Base-by-base conservation (phyloP, 2,888 invertebrate genomes). In the Anoncus sp. region DNA sequence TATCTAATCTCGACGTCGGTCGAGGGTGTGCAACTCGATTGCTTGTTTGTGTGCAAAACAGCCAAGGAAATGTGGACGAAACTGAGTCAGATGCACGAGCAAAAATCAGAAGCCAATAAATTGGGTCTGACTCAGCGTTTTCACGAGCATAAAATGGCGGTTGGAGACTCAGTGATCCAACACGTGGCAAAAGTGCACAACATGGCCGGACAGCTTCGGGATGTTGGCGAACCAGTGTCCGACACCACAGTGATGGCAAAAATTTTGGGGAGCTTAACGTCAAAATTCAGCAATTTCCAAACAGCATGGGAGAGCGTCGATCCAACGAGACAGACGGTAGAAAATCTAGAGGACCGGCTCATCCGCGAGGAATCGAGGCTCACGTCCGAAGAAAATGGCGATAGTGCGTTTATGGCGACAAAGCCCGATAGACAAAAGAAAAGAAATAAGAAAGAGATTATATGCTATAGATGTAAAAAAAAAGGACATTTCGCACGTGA, bases 31-130 rank as follows among this genome's bases (percentile, higher is more conserved):
- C 80, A 82, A 47, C 62, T 81, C 1, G 62, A 77, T 12, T 31
- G 49, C n/a, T 55, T 81, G 20, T 10, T 80, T 7, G 77, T 71
- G 47, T 80, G 81, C 20, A 40, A 47, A 0, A 83, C 75, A 5
- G 75, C 81, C 1, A 62, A 70, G 18, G 27, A 75, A n/a, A 80
- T 81, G 76, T 83, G 81, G 81, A 63, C 75, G 6, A 53, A 53
- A 12, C 43, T 80, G 24, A 67, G 47, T 20, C n/a, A 31, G 5
- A 45, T 78, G 12, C 78, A 80, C 38, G 78, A 80, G 53, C 71
- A 81, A 55, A 81, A 80, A 16, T 71, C 71, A 4, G 53, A 43
- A 3, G 62, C 73, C 18, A 77, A 66, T 31, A 67, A 62, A 35
- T 43, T 73, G n/a, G 47, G 67, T 49, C 51, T 75, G 27, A 53